phyloP scores from a whole-genome alignment of 2,797 vertebrate species.

The Platyrinchus mystaceus region DNA sequence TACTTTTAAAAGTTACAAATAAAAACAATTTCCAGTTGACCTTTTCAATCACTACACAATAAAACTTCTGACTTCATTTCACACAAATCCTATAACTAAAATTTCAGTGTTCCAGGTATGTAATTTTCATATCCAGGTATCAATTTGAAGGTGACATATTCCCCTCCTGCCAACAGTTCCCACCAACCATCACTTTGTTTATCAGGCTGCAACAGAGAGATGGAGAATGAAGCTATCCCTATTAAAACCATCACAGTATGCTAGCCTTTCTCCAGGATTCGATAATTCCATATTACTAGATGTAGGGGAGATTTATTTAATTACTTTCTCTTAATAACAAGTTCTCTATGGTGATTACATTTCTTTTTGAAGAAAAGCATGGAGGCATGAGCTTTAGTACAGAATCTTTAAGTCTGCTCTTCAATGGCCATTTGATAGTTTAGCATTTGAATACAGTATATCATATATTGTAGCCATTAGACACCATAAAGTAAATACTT shows the following conservation, averaged over 20 bases:
- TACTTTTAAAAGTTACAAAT: background rate
- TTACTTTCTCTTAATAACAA: background rate
- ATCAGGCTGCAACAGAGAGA: background rate
- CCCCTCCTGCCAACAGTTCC: background rate
- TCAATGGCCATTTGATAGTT: background rate
- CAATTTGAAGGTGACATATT: background rate
- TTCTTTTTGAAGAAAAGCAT: background rate
- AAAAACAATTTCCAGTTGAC: background rate
- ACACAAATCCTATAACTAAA: background rate
- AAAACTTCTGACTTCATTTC: background rate
- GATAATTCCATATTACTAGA: background rate
- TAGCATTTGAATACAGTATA: background rate
- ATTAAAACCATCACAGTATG: background rate
- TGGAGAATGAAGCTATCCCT: background rate
- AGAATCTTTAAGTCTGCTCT: background rate
- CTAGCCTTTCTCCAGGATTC: background rate
- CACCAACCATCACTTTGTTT: background rate
- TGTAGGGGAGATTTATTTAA: background rate
- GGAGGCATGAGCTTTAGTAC: background rate
- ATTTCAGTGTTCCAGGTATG: background rate
- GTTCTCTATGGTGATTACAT: background rate
- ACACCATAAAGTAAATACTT: background rate
- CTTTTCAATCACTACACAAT: background rate
- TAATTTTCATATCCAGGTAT: conserved; percentile 17
- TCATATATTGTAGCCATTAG: background rate